Conservation (phyloP, 1,140 invertebrate genomes). For the Hypothenemus hampei region DNA sequence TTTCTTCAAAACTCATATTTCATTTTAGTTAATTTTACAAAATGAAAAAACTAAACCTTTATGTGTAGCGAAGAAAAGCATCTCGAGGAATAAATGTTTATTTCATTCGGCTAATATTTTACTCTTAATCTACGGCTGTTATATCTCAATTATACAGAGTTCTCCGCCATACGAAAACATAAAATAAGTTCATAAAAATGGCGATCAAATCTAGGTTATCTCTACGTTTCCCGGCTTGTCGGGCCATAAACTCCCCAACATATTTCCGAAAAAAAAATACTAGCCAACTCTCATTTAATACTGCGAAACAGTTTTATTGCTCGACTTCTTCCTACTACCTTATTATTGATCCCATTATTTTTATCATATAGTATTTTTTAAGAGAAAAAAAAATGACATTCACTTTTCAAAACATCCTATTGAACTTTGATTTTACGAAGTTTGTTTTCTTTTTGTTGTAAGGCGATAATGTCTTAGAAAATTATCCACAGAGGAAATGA, state of each 20-base stretch:
- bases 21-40: background rate
- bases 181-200: slow-evolving; percentile 21
- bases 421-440: too few species aligned
- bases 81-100: slow-evolving; percentile 4
- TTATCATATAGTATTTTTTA: too few species aligned
- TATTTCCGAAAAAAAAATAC: slow-evolving; percentile 9
- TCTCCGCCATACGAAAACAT: slow-evolving; percentile 8
- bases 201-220: slow-evolving; percentile 12
- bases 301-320: slow-evolving; percentile 4
- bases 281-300: slow-evolving; percentile 4
- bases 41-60: slow-evolving; percentile 2
- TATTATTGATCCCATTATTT: slow-evolving; percentile 2
- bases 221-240: slow-evolving; percentile 8
- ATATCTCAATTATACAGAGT: slow-evolving; percentile 13
- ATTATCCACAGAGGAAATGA: too few species aligned
- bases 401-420: too few species aligned
- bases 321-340: background rate
- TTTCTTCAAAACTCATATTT: too few species aligned
- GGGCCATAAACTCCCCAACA: slow-evolving; percentile 6
- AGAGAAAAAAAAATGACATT: too few species aligned
- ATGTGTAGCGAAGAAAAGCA: background rate
- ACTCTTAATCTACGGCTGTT: slow-evolving; percentile 1
- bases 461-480: too few species aligned
- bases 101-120: slow-evolving; percentile 17
- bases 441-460: too few species aligned